Base-by-base conservation (phyloP, 2,888 invertebrate species). In the Andrena minutula region DNA sequence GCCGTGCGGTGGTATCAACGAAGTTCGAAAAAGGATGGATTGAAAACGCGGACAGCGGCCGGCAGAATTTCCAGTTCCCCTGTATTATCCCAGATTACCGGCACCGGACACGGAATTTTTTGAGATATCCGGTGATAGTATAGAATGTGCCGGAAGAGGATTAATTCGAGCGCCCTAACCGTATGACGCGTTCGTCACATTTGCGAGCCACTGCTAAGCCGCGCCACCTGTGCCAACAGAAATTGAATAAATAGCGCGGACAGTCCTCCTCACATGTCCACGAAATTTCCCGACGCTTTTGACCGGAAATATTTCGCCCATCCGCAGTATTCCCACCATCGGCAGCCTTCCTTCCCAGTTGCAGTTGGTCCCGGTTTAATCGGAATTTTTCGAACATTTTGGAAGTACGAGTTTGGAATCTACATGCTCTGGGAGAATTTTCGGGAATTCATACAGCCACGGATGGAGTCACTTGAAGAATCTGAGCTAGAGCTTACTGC, bases 181-280 rank as follows among this genome's bases (percentile, higher is more conserved):
- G 83, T 89, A 86, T 89, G 88, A 90, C 73, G 85, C 83, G 83
- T 86, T 84, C 85, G 84, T 89, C 86, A 84, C 88, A 88, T 88
- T 87, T 82, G 78, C 76, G 72, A 47, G 68, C 49, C 53, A 56
- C 53, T 49, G 58, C 79, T 74, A 83, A 79, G 77, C 85, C 53
- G 77, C 35, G 56, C 64, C 83, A 83, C 66, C 83, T 85, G 88
- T 68, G 83, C 79, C 79, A 28, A 51, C 28, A 64, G 64, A 83
- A 82, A 84, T 86, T 80, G 76, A 70, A 86, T 84, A 79, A 82
- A 85, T 82, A 75, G 72, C 74, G 63, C 47, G 70, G 60, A 20
- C 66, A 53, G 74, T 26, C 26, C 58, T 64, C 64, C 74, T 70
- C 73, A 71, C 65, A 70, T 68, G 75, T 75, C 63, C 64, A 28